Conservation (phyloP, 2,888 invertebrate species). For the Cryptocheilus praepositus region DNA sequence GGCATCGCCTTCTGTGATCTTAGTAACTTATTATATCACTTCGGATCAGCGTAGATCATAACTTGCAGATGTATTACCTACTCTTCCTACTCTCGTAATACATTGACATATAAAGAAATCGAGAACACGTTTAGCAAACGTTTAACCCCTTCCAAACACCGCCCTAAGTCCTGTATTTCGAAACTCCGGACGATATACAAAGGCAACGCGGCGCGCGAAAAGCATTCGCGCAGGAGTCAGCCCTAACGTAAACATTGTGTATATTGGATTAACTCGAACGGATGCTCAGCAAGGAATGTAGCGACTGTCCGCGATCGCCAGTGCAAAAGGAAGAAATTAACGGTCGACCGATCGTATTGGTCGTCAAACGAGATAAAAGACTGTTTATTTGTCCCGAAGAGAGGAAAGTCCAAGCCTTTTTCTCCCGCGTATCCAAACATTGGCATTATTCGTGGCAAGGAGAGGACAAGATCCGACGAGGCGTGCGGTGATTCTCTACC, state of each 20-base stretch:
- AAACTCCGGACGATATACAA: too few species aligned
- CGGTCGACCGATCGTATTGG: slow-evolving; percentile 44
- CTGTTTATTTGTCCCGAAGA: slow-evolving; percentile 48
- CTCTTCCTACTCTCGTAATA: too few species aligned
- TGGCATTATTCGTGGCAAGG: slow-evolving; percentile 49
- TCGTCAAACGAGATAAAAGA: slow-evolving; percentile 45
- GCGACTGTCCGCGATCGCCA: slow-evolving; percentile 7
- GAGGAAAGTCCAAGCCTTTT: slow-evolving; percentile 59
- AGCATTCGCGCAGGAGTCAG: neutral
- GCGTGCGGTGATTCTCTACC: slow-evolving; percentile 36
- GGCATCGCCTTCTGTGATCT: too few species aligned
- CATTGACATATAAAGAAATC: too few species aligned
- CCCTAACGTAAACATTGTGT: slow-evolving; percentile 14
- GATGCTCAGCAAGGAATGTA: slow-evolving; percentile 20
- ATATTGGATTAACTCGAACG: slow-evolving; percentile 41
- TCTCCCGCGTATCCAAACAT: slow-evolving; percentile 60
- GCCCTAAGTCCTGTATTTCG: too few species aligned
- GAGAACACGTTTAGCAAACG: too few species aligned
- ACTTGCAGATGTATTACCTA: too few species aligned
- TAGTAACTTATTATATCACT: too few species aligned
- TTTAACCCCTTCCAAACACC: too few species aligned
- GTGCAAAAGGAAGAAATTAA: slow-evolving; percentile 17
- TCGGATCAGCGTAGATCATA: too few species aligned
- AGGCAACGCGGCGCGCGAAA: neutral
- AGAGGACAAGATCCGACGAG: slow-evolving; percentile 30